Base-by-base conservation (phyloP, 2,888 invertebrate genomes). In the Torymus aiolomorphi region DNA sequence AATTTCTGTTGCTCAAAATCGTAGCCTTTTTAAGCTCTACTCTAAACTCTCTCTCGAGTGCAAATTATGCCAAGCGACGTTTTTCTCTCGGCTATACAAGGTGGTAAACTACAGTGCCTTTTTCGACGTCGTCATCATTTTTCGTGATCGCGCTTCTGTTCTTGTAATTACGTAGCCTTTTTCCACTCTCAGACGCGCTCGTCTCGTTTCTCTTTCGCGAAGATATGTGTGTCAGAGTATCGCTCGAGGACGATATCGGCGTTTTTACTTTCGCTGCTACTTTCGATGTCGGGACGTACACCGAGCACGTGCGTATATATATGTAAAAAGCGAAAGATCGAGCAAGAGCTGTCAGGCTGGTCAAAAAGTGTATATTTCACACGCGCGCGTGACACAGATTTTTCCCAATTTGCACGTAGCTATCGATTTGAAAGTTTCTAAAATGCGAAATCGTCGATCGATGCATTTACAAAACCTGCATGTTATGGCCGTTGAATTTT, bases 211-310 rank as follows among this genome's bases (percentile, higher is more conserved):
- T 42, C 42, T 42, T 42, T 42, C 42, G 42, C 42, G 42, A 5
- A 0, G 42, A 65, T 72, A 78, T 72, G 66, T 78, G 49, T 78
- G 72, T 78, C 78, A 78, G 66, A 59, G 52, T 56, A 62, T 57
- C 31, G 20, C 71, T 65, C 78, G 73, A 73, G 67, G 71, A 71
- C 57, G 70, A 59, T 54, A 62, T 71, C 51, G 65, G 61, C 31
- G 24, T 69, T 74, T 78, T 74, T 69, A 74, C 74, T 78, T 78
- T 78, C 74, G 69, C 78, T 56, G 78, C 42, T 20, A 59, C 73
- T 67, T 51, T 78, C 73, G 49, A 54, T 59, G 54, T 42, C 61
- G 66, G 14, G 62, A 5, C 14, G 20, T 3, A 24, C 12, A 20
- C 12, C 14, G 20, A n/a, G 24, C 12, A 20, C 54, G 18, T 18